Evolutionary conservation across 2,113 vertebrate genomes (phyloP).

Genomic region (Platanista minor): DNA sequence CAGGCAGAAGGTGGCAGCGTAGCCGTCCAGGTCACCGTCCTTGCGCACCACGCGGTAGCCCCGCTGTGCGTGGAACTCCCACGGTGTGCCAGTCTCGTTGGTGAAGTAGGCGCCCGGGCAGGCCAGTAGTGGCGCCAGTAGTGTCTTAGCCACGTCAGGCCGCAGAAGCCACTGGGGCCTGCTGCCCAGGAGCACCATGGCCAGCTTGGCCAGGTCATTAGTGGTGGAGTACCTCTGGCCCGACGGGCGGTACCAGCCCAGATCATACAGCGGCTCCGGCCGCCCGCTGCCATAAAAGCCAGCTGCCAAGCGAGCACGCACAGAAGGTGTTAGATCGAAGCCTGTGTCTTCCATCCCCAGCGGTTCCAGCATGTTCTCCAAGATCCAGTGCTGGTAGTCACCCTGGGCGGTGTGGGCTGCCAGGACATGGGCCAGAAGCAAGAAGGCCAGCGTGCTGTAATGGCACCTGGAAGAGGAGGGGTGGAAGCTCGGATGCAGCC

Average conservation of each 20-base stretch:
- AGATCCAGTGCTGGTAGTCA: slow-evolving; percentile 91
- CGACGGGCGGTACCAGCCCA: slow-evolving; percentile 93
- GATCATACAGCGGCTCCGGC: slow-evolving; percentile 88
- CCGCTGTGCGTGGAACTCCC: slow-evolving; percentile 89
- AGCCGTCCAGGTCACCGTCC: slow-evolving; percentile 92
- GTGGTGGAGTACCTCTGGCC: slow-evolving; percentile 95
- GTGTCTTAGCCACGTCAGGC: slow-evolving; percentile 86
- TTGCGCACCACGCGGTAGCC: slow-evolving; percentile 90
- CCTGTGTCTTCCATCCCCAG: slow-evolving; percentile 91
- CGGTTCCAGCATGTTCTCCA: slow-evolving; percentile 85
- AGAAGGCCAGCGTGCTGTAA: slow-evolving; percentile 95
- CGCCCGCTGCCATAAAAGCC: slow-evolving; percentile 88
- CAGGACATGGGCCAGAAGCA: slow-evolving; percentile 88
- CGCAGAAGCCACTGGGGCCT: slow-evolving; percentile 80
- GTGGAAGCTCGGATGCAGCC: neutral
- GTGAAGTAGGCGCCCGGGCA: slow-evolving; percentile 90
- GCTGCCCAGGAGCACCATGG: slow-evolving; percentile 85
- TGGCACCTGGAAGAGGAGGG: slow-evolving; percentile 85
- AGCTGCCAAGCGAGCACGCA: slow-evolving; percentile 85
- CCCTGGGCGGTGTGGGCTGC: slow-evolving; percentile 80
- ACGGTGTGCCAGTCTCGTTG: slow-evolving; percentile 90
- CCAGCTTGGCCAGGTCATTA: slow-evolving; percentile 91
- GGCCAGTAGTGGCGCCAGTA: slow-evolving; percentile 86
- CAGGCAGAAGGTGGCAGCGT: slow-evolving; percentile 89
- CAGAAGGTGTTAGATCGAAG: slow-evolving; percentile 82